Base-by-base conservation (phyloP, 92 coral and sea anemone species). In the Parazoanthus darwini region DNA sequence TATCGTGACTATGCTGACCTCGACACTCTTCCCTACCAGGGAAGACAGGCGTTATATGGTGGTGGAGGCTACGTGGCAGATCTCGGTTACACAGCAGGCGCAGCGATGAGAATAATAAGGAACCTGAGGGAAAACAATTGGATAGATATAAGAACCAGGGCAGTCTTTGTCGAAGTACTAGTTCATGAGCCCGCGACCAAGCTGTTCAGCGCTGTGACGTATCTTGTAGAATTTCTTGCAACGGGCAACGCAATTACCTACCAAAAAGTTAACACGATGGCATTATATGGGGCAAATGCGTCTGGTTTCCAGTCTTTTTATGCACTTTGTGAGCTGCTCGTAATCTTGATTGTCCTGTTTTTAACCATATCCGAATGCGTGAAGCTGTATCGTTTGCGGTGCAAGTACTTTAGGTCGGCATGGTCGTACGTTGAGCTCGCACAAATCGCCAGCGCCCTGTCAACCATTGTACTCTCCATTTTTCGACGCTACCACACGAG, bases 1-100 rank as follows among this genome's bases (percentile, higher is more conserved):
- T 95, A 93, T 43, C 88, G 89, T 9, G 90, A 84, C 9, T 90
- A 93, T 54, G 80, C 70, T 26, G 88, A 92, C 70, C 94, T 92
- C 5, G 89, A 91, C 39, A 96, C 81, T 48, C 90, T 92, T 0
- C 95, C 95, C 20, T 89, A 70, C 76, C 94, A 87, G 76, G 91
- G 94, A 1, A 74, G 76, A 37, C 83, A 76, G 35, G 72, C 93
- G 3, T 68, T 90, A 85, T 96, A 95, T 86, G 88, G 97, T 15
- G 97, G 95, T 4, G 96, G 98, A 44, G 99, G 99, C 8, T 96
- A 91, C 86, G 96, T 96, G 35, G 99, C 99, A 1, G 98, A 96
- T 86, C 87, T 96, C 25, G 99, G 99, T 18, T 96, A 96, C 89
- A 93, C 98, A 36, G 92, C 89, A 44, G 71, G 88, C 5, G 90